These are phyloP conservation scores for Mustelus asterias DNA, from an alignment of 2,113 vertebrate species.

Conservation along the genomic window DNA sequence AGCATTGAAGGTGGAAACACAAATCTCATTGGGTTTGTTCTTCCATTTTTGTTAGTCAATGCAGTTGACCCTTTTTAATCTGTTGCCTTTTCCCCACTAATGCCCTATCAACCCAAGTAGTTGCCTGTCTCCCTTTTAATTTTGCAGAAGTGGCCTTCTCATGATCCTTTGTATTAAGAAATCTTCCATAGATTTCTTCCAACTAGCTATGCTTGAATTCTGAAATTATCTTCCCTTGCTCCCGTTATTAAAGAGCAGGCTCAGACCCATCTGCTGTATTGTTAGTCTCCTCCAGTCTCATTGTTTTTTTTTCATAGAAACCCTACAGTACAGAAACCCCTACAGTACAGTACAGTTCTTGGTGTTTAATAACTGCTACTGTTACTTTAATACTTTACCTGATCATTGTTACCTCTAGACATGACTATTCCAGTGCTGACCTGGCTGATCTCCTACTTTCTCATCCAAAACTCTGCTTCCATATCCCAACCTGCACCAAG, in stretches of 20 bases:
- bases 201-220: background rate
- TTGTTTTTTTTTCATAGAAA: too few relatives aligned
- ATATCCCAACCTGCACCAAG: background rate
- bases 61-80: background rate
- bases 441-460: background rate
- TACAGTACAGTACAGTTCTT: too few relatives aligned
- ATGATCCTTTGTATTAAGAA: background rate
- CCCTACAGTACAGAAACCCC: too few relatives aligned
- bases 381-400: background rate
- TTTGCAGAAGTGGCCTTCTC: background rate
- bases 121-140: background rate
- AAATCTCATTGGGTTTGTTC: background rate
- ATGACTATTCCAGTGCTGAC: background rate
- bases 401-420: background rate
- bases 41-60: background rate
- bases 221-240: background rate
- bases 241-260: background rate
- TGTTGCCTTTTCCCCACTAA: background rate
- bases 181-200: background rate
- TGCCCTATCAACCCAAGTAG: background rate
- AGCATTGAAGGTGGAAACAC: background rate
- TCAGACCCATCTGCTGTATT: background rate
- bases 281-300: background rate
- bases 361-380: background rate
- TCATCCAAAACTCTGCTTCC: background rate